Percentiles rank a stretch among this genome's conserved stretches.
Evolutionary conservation across 2,888 invertebrate genomes (phyloP).

Genomic region (Callyntrura sp.): DNA sequence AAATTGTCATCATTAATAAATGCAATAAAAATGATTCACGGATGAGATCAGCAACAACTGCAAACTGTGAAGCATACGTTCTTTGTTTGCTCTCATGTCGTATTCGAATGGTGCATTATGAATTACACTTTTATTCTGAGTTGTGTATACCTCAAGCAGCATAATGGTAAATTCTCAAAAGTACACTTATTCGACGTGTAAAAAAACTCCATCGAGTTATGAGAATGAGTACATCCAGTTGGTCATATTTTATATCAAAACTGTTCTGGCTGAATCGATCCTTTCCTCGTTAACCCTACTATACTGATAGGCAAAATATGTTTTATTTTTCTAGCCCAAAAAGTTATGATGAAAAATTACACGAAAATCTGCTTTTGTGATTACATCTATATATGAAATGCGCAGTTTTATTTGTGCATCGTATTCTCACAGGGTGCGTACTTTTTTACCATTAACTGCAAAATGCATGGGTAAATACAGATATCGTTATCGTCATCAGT

Average conservation of each 20-base stretch:
- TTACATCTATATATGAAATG: not conserved
- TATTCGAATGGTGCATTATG: not conserved
- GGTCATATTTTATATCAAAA: not conserved
- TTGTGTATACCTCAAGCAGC: too few relatives aligned
- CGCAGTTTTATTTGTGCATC: not conserved
- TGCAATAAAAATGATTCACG: constrained; percentile 74
- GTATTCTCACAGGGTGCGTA: not conserved
- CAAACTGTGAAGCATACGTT: constrained; percentile 61
- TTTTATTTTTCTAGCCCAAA: not conserved
- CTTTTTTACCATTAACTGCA: not conserved
- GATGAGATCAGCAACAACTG: constrained; percentile 74
- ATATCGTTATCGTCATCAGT: constrained; percentile 45
- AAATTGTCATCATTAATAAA: constrained; percentile 65
- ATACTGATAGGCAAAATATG: not conserved
- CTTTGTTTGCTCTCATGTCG: constrained; percentile 39
- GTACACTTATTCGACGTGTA: too few relatives aligned
- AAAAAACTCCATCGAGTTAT: not conserved
- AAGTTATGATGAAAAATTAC: constrained; percentile 5
- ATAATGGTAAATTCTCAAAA: too few relatives aligned
- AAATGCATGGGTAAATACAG: not conserved
- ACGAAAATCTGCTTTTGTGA: too few relatives aligned
- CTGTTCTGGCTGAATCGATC: not conserved
- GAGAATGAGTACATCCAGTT: not conserved
- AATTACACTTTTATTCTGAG: not conserved
- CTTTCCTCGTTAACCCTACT: not conserved